Conservation (phyloP, 2,797 vertebrate genomes). For the Macropodus opercularis region DNA sequence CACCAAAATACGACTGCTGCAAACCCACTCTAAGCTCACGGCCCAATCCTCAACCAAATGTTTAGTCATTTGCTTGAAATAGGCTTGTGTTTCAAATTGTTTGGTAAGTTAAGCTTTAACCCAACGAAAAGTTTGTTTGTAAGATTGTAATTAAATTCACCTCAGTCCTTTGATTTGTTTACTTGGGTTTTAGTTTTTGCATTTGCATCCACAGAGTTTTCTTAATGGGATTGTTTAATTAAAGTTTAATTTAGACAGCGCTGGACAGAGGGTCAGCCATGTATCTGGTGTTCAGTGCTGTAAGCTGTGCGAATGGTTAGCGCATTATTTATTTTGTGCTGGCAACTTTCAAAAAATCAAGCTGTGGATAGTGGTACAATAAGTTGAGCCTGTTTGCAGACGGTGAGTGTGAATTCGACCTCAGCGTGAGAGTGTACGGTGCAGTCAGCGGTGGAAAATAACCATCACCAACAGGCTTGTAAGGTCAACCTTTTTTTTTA, state of each 20-base stretch:
- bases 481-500: conserved; percentile 39
- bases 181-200: neutral
- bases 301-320: neutral
- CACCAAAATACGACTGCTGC: neutral
- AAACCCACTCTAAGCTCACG: neutral
- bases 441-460: conserved; percentile 36
- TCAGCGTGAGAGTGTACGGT: neutral
- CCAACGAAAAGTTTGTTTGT: neutral
- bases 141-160: neutral
- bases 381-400: neutral
- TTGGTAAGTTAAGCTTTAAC: neutral
- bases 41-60: neutral
- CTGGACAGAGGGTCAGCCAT: neutral
- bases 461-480: conserved; percentile 32
- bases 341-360: no score
- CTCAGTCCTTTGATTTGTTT: neutral
- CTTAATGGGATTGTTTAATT: neutral
- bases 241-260: neutral
- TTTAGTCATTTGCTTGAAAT: neutral
- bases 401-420: conserved; percentile 9
- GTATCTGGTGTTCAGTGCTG: neutral
- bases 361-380: no score
- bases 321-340: neutral
- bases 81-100: neutral
- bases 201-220: neutral